A percentile compares a stretch with the other conserved stretches of the same genome.
These are phyloP conservation scores for Drosophila leonis DNA, from an alignment of 2,888 invertebrate species.

Conservation along the genomic window DNA sequence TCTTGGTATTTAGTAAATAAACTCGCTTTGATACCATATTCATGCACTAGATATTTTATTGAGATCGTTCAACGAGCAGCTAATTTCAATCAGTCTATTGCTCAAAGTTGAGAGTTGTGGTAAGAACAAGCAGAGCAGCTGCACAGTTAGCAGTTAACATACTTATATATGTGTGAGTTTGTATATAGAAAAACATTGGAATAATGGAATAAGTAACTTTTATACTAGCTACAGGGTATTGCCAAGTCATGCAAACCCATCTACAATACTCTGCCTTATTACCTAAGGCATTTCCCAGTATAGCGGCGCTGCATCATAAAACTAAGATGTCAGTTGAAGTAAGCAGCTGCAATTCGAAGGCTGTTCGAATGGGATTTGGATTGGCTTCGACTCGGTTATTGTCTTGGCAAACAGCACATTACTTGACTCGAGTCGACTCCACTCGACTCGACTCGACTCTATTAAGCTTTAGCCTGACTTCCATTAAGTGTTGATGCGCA, in stretches of 20 bases:
- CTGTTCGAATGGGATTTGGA: constrained; percentile 27
- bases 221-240: not conserved
- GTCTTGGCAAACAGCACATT: not conserved
- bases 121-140: too few relatives aligned
- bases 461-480: not conserved
- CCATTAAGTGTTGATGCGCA: constrained; percentile 19
- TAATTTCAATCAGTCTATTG: too few relatives aligned
- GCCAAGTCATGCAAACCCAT: not conserved
- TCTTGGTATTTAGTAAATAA: too few relatives aligned
- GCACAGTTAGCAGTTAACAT: too few relatives aligned
- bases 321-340: constrained; percentile 11
- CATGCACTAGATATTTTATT: too few relatives aligned
- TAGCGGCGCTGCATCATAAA: constrained; percentile 4
- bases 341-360: constrained; percentile 28
- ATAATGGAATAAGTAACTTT: too few relatives aligned
- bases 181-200: too few relatives aligned
- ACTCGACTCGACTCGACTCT: not conserved
- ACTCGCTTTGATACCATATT: too few relatives aligned
- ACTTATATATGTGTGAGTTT: too few relatives aligned
- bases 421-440: not conserved
- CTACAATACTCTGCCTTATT: not conserved
- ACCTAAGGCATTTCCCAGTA: constrained; percentile 20
- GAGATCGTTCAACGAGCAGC: too few relatives aligned
- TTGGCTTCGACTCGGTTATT: constrained; percentile 16
- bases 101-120: too few relatives aligned